These are phyloP conservation scores for Andrena trimmerana DNA, from an alignment of 2,888 invertebrate genomes.

Conservation along the genomic window DNA sequence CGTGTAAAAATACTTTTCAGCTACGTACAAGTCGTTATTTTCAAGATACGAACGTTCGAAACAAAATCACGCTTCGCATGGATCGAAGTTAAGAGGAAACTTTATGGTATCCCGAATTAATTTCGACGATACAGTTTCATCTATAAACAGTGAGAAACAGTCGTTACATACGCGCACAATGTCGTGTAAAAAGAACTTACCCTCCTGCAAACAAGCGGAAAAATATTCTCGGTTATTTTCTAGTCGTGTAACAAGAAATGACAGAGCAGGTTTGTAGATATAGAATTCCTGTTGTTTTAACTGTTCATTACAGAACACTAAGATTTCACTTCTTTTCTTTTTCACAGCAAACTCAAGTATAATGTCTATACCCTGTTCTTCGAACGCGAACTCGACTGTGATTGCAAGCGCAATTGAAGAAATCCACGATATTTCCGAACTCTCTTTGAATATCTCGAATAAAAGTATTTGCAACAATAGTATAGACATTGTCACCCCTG, in stretches of 20 bases:
- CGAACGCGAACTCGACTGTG: constrained; percentile 73
- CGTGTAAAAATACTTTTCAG: constrained; percentile 56
- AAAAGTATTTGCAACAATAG: constrained; percentile 60
- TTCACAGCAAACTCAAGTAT: constrained; percentile 72
- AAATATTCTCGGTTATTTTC: constrained; percentile 80
- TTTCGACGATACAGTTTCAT: constrained; percentile 68
- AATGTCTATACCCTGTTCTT: constrained; percentile 69
- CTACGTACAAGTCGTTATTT: constrained; percentile 72
- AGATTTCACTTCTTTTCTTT: neutral
- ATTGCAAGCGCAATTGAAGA: constrained; percentile 67
- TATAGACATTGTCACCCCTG: constrained; percentile 60
- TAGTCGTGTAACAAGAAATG: constrained; percentile 38
- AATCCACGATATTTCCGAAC: constrained; percentile 66
- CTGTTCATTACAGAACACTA: neutral
- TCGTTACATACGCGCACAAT: constrained; percentile 28
- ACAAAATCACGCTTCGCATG: constrained; percentile 41
- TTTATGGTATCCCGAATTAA: constrained; percentile 68
- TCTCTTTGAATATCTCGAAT: constrained; percentile 65
- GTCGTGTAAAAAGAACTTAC: constrained; percentile 49
- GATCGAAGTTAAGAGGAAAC: constrained; percentile 66
- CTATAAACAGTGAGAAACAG: constrained; percentile 50
- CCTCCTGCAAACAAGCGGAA: constrained; percentile 59
- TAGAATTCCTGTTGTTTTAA: neutral
- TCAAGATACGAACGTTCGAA: constrained; percentile 69
- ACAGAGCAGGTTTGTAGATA: constrained; percentile 53